phyloP scores from a whole-genome alignment of 2,113 vertebrate species.

The Aix galericulata region DNA sequence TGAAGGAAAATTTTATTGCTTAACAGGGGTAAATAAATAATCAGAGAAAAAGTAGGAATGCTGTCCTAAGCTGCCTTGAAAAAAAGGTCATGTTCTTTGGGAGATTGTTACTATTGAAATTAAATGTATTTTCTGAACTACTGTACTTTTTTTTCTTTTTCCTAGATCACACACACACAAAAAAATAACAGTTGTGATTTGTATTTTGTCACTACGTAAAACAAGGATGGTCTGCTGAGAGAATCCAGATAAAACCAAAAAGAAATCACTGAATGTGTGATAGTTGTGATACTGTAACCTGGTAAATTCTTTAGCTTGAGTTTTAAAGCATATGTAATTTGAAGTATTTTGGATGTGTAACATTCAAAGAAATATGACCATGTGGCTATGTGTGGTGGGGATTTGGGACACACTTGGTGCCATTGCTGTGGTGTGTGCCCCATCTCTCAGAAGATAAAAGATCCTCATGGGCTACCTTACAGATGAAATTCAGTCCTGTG shows the following conservation, averaged over 20 bases:
- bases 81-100: fast-evolving
- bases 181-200: neutral
- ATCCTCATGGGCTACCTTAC: neutral
- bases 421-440: neutral
- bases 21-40: neutral
- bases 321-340: neutral
- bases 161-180: neutral
- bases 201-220: neutral
- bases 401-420: neutral
- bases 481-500: neutral
- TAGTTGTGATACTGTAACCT: neutral
- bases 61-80: neutral
- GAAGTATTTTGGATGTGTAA: neutral
- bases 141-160: neutral
- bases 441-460: neutral
- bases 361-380: neutral
- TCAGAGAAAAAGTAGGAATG: neutral
- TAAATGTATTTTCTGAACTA: neutral
- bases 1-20: fast-evolving
- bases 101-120: neutral
- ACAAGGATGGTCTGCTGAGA: neutral
- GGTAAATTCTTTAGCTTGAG: neutral
- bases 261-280: neutral
- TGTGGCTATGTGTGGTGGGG: neutral
- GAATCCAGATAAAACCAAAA: neutral